Percentiles rank a stretch among this genome's conserved stretches.
Evolutionary conservation across 2,113 vertebrate species (phyloP).

Genomic region (rat (Rattus norvegicus)): GRCr8 NC_086024.1:35902001-35902500

Average conservation of each 20-base stretch:
- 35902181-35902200: slow-evolving; percentile 39
- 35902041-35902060: slow-evolving; percentile 21
- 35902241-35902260: neutral
- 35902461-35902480: neutral
- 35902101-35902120: slow-evolving; percentile 71
- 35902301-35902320: neutral
- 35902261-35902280: neutral
- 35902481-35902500: neutral
- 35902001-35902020: slow-evolving; percentile 78
- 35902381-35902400: slow-evolving; percentile 25
- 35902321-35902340: neutral
- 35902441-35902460: neutral
- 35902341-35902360: neutral
- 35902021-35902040: slow-evolving; percentile 68
- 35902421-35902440: neutral
- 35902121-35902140: slow-evolving; percentile 65
- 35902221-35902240: slow-evolving; percentile 3
- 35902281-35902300: neutral
- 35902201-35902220: slow-evolving; percentile 11
- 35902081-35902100: slow-evolving; percentile 76
- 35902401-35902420: neutral
- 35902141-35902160: slow-evolving; percentile 66
- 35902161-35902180: slow-evolving; percentile 39
- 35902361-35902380: neutral
- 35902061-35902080: slow-evolving; percentile 71